Percentiles rank a stretch among this genome's conserved stretches.
phyloP scores from a whole-genome alignment of 2,797 vertebrate species.

The Gymnocypris eckloni region DNA sequence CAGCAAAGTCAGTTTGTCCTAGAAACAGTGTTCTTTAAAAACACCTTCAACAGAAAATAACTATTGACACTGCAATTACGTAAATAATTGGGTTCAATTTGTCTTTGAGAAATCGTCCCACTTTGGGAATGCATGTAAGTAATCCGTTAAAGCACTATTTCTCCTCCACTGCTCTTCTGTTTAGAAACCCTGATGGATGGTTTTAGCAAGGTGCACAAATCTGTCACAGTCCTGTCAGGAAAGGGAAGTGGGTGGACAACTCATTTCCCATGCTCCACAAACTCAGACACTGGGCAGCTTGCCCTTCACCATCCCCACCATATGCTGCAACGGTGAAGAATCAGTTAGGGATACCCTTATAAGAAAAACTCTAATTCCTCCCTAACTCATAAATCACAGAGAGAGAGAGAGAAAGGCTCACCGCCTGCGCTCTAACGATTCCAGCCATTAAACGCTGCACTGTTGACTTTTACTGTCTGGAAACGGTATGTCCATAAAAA shows the following conservation, averaged over 20 bases:
- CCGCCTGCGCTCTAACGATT: constrained; percentile 18
- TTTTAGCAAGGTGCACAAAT: constrained; percentile 46
- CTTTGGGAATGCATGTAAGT: constrained; percentile 5
- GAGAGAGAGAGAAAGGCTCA: neutral
- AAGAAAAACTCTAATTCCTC: constrained; percentile 11
- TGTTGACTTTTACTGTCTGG: constrained; percentile 56
- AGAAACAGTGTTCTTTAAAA: neutral
- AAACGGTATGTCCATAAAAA: constrained; percentile 53
- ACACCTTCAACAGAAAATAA: neutral
- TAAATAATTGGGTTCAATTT: constrained; percentile 1
- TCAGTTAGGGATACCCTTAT: constrained; percentile 3
- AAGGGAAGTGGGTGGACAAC: constrained; percentile 31
- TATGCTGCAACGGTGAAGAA: neutral
- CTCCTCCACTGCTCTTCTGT: constrained; percentile 3
- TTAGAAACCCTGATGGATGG: constrained; percentile 6
- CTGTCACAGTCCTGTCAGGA: constrained; percentile 30
- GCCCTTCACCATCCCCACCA: neutral
- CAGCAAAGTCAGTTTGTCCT: constrained; percentile 10
- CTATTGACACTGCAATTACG: constrained; percentile 4
- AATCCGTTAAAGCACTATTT: constrained; percentile 40
- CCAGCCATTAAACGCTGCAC: constrained; percentile 30
- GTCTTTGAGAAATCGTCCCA: constrained; percentile 9
- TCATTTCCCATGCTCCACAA: constrained; percentile 33
- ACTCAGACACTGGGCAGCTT: constrained; percentile 15
- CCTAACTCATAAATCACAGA: constrained; percentile 46